Base-by-base conservation (phyloP, 2,113 vertebrate species). In the Forbesichthys agassizii region DNA sequence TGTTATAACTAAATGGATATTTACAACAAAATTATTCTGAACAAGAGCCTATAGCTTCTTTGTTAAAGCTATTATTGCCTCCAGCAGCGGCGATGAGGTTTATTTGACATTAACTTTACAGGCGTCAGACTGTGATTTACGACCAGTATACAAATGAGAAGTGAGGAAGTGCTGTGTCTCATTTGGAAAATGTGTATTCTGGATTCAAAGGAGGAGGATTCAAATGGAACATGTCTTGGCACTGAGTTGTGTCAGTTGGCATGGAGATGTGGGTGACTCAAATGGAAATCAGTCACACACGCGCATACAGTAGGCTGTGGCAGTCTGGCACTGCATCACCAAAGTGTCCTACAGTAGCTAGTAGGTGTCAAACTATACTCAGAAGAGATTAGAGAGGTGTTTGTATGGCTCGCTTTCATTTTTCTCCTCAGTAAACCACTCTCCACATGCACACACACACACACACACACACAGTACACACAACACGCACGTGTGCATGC, bases 221-320 rank as follows among this genome's bases (percentile, higher is more conserved):
- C 65, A 80, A 12, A 52, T 61, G 66, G 65, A 67, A 80, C 68
- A 52, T 8, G 59, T 55, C 64, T 33, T 49, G 47, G 68, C 67
- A 83, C 56, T 69, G 74, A 80, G 48, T 63, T 70, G 67, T 68
- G 77, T 61, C 65, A 53, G 77, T 69, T 66, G 36, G 67, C 55
- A 3, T 52, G 12, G 1, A n/a, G 69, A 14, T 8, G 33, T 8
- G 9, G 68, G 82, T 82, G 74, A 77, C 60, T 80, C 78, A 80
- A 78, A 71, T 57, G 49, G 60, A 68, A 77, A 79, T 69, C 73
- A 66, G 53, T 65, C 9, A 16, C 66, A 72, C 62, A 62, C 67
- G 36, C 36, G 36, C 36, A 5, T 42, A 42, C 36, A 6, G 36
- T 42, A 83, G 81, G 76, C 74, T 57, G 68, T 61, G 61, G 69